These are phyloP conservation scores for Distichodus sexfasciatus DNA, from an alignment of 2,797 vertebrate genomes.

Conservation along the genomic window DNA sequence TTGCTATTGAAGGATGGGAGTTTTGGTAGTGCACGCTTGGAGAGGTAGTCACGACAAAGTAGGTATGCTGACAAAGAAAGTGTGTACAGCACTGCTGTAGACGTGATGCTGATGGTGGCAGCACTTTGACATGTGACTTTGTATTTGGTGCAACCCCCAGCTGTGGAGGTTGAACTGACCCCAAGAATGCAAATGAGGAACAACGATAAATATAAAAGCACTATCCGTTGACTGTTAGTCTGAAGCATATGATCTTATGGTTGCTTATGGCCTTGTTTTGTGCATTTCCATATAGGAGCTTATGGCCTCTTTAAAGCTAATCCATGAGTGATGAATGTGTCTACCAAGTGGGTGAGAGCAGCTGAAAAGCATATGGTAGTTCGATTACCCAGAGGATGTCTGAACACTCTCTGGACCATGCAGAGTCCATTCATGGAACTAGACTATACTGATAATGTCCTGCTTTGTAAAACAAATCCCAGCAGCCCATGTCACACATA, in stretches of 20 bases:
- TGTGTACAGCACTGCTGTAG: slow-evolving; percentile 18
- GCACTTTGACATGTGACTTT: slow-evolving; percentile 10
- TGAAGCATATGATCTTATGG: neutral
- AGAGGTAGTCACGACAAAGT: neutral
- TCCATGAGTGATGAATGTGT: neutral
- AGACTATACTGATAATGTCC: neutral
- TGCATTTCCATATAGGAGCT: neutral
- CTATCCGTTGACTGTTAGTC: neutral
- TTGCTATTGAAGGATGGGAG: neutral
- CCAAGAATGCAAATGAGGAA: neutral
- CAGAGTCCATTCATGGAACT: slow-evolving; percentile 8
- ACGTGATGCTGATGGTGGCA: slow-evolving; percentile 15
- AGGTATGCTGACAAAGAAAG: slow-evolving; percentile 24
- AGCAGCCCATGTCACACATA: slow-evolving; percentile 2
- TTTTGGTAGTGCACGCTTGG: neutral
- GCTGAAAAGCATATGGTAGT: neutral
- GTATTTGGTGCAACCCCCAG: slow-evolving; percentile 20
- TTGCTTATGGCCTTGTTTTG: neutral
- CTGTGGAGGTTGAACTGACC: neutral
- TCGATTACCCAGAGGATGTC: slow-evolving; percentile 11
- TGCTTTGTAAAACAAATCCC: neutral
- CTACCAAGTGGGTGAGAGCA: slow-evolving; percentile 3
- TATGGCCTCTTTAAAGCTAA: too few relatives aligned
- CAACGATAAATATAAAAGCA: neutral
- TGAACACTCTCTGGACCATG: neutral